Evolutionary conservation across 2,888 invertebrate genomes (phyloP).

Genomic region (Piscicola geometra): DNA sequence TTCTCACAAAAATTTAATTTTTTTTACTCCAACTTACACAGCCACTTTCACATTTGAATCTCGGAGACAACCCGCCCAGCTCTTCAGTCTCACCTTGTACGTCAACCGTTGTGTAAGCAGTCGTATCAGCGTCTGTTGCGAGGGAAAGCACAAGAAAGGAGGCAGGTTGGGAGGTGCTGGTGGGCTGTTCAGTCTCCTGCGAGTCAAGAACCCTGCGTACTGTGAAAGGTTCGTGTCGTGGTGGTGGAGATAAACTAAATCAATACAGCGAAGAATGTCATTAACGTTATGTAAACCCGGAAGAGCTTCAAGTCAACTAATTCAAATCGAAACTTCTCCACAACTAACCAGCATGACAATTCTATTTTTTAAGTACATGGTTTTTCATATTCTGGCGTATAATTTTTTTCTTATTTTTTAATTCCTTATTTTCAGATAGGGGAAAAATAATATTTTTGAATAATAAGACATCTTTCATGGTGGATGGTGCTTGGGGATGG

Average conservation of each 20-base stretch:
- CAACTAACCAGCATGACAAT: too few species aligned
- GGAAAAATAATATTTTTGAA: neutral
- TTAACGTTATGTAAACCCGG: too few species aligned
- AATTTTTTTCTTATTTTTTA: too few species aligned
- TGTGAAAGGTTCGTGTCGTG: slow-evolving; percentile 41
- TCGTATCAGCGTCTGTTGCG: slow-evolving; percentile 57
- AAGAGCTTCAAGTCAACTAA: too few species aligned
- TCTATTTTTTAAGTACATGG: too few species aligned
- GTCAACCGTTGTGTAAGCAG: slow-evolving; percentile 55
- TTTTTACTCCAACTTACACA: slow-evolving; percentile 40
- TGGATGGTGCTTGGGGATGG: too few species aligned
- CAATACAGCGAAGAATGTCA: too few species aligned
- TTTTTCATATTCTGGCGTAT: too few species aligned
- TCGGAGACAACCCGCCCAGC: slow-evolving; percentile 55
- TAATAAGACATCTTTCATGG: too few species aligned
- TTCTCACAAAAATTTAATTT: too few species aligned
- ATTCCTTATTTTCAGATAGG: neutral
- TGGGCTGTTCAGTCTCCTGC: slow-evolving; percentile 55
- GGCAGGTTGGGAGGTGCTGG: slow-evolving; percentile 54
- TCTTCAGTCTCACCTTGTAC: slow-evolving; percentile 57
- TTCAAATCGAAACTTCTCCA: too few species aligned
- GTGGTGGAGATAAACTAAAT: too few species aligned
- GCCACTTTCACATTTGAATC: slow-evolving; percentile 55
- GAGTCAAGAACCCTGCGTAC: slow-evolving; percentile 48
- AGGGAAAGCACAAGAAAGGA: slow-evolving; percentile 55